These are phyloP conservation scores for Eretmochelys imbricata DNA, from an alignment of 2,113 vertebrate genomes.

Conservation along the genomic window DNA sequence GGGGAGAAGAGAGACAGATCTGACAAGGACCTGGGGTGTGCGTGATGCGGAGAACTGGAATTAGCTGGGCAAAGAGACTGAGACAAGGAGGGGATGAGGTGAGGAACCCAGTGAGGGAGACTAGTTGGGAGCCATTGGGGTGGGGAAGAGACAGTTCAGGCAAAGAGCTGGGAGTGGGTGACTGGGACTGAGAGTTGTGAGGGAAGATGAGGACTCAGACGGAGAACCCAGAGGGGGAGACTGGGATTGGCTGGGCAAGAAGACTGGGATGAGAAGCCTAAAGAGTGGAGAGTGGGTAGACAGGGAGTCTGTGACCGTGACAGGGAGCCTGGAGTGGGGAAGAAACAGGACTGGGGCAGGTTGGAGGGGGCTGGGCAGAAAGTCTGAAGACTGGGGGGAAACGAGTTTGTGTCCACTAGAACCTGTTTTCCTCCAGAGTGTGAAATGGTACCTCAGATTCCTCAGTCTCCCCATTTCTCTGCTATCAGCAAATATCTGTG, in stretches of 20 bases:
- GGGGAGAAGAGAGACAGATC: no score
- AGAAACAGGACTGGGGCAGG: background rate
- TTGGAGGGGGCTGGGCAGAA: background rate
- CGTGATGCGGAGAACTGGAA: background rate
- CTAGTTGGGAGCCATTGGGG: no score
- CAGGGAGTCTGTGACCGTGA: background rate
- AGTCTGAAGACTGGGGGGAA: background rate
- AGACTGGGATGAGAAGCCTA: background rate
- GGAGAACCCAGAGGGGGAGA: background rate
- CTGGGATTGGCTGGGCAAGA: background rate
- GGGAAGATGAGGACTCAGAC: background rate
- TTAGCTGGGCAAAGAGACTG: background rate
- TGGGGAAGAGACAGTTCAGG: background rate
- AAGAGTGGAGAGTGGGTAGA: background rate
- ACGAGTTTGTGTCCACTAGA: background rate
- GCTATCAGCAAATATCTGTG: background rate
- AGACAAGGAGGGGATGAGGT: background rate
- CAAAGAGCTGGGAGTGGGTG: background rate
- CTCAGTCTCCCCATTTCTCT: background rate
- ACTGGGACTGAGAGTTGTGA: background rate
- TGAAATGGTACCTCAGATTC: background rate
- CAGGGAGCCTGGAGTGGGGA: background rate
- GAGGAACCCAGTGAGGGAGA: no score
- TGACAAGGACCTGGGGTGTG: background rate
- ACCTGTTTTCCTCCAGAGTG: fast-evolving